Evolutionary conservation across 2,888 invertebrate genomes (phyloP), one percentile per base, ranked within the genome.

Genomic region (Apamea monoglypha): DNA sequence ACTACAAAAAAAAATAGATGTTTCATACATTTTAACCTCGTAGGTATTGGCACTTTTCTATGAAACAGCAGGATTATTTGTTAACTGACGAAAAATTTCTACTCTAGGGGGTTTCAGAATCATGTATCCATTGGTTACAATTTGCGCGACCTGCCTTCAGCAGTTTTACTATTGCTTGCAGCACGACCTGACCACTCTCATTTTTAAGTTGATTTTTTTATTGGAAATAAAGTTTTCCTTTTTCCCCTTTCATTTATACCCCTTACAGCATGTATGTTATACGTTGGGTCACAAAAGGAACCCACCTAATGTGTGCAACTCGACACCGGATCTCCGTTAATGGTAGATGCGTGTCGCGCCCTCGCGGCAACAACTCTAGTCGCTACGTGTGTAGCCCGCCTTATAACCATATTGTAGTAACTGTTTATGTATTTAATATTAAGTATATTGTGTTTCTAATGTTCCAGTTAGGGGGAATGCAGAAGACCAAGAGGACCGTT

Each of bases 251-350:
- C 0, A 25, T 53, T 44, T 32, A 47, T 16, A 47, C 16, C 47
- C 5, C 16, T 40, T 10, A 77, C 16, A 32, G 63, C 4, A 53
- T 32, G 12, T 40, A n/a, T n/a, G n/a, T n/a, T n/a, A 76, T 64
- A n/a, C 6, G 2, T 12, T 29, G 6, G 29, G 91, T 47, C 10
- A 40, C 76, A 89, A 84, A 64, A 21, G 53, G 87, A 91, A 59
- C 78, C 32, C 7, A 76, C 78, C 77, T 12, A 74, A 74, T 50
- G 78, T 74, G 91, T 77, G 89, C 80, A 92, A 94, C 89, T 82
- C 86, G 91, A 94, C 91, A 94, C 94, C 94, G 93, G 93, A 92
- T 91, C 83, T 74, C 21, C 80, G 89, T 87, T 95, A 94, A 95
- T 95, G 94, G 94, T 89, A 84, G 90, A 94, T 93, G 91, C 92